Conservation (phyloP, 2,888 invertebrate species). For the Malthinus seriepunctatus region DNA sequence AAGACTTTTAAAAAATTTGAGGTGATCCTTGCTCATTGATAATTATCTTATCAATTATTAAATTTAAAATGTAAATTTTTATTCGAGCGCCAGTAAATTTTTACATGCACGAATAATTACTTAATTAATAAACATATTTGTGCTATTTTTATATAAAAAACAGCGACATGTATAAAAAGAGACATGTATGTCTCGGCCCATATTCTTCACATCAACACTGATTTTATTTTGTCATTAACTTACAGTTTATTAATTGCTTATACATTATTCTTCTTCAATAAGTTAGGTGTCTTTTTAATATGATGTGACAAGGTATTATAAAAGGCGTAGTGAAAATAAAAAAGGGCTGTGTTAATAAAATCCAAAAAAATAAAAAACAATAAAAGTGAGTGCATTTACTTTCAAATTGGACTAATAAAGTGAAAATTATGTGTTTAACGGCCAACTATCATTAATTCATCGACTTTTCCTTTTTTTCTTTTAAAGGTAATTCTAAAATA, state of each 20-base stretch:
- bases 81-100: not conserved
- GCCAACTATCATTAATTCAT: no score
- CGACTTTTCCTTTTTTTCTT: no score
- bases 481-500: no score
- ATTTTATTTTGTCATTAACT: conserved; percentile 15
- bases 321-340: conserved; percentile 9
- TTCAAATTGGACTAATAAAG: no score
- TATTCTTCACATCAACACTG: conserved; percentile 17
- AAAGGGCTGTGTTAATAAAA: no score
- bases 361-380: not conserved
- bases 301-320: conserved; percentile 13
- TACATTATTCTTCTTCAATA: conserved; percentile 23
- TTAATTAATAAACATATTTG: not conserved
- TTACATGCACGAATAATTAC: no score
- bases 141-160: not conserved
- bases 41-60: not conserved
- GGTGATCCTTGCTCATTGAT: conserved; percentile 3
- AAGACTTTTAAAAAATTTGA: conserved; percentile 5
- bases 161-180: not conserved
- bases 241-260: conserved; percentile 24
- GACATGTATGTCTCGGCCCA: conserved; percentile 14
- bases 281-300: conserved; percentile 3
- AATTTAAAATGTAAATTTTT: not conserved
- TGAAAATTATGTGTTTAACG: no score
- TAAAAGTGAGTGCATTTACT: not conserved